These are phyloP conservation scores for Pentalonia nigronervosa DNA, from an alignment of 1,140 invertebrate species.

Conservation along the genomic window DNA sequence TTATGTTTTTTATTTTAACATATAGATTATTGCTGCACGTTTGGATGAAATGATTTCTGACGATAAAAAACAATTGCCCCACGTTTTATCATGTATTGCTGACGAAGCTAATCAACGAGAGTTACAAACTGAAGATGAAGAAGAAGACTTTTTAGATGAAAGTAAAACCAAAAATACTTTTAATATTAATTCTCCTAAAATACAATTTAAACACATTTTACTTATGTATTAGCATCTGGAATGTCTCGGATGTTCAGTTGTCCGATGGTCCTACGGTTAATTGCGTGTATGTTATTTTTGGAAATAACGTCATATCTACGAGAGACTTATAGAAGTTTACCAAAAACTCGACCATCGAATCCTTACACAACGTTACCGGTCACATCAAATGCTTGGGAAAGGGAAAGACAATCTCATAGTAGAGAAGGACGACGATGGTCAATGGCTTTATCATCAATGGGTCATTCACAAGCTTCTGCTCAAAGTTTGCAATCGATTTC, in stretches of 20 bases:
- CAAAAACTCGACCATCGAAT: constrained; percentile 71
- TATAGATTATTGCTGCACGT: constrained; percentile 80
- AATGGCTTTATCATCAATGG: constrained; percentile 90
- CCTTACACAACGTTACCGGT: constrained; percentile 49
- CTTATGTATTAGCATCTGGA: constrained; percentile 75
- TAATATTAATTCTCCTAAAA: not conserved
- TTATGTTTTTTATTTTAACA: not conserved
- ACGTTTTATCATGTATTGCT: constrained; percentile 74
- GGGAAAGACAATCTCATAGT: constrained; percentile 52
- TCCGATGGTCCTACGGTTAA: constrained; percentile 88
- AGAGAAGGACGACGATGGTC: constrained; percentile 84
- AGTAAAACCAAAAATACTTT: constrained; percentile 66
- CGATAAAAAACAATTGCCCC: constrained; percentile 76
- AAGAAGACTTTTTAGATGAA: constrained; percentile 98
- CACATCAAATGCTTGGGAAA: constrained; percentile 63
- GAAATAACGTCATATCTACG: constrained; percentile 97
- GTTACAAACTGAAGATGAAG: constrained; percentile 88
- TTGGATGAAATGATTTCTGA: constrained; percentile 83
- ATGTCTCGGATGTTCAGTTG: constrained; percentile 85
- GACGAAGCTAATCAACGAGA: constrained; percentile 87
- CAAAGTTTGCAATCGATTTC: constrained; percentile 90
- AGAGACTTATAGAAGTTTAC: constrained; percentile 80
- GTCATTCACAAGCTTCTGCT: constrained; percentile 88
- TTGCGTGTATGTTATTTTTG: constrained; percentile 90
- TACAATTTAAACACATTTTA: not conserved